Evolutionary conservation across 2,797 vertebrate species (phyloP).

Genomic region (Trachurus trachurus): DNA sequence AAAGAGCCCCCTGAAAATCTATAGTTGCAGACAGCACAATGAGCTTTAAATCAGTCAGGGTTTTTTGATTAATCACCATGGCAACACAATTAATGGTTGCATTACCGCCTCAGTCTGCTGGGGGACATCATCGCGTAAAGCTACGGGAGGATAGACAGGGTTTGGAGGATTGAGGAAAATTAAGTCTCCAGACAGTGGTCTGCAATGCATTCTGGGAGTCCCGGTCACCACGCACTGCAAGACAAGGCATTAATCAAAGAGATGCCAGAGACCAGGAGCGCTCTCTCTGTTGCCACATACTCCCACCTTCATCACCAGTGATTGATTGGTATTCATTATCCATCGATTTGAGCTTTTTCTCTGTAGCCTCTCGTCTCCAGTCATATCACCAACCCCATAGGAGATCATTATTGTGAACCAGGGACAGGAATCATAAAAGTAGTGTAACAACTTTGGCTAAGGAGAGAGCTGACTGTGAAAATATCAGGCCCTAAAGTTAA

Average conservation of each 20-base stretch:
- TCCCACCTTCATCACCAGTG: constrained; percentile 55
- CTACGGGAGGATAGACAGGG: constrained; percentile 46
- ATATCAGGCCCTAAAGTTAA: constrained; percentile 4
- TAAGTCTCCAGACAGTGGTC: constrained; percentile 76
- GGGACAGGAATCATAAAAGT: constrained; percentile 38
- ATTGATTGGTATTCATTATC: constrained; percentile 83
- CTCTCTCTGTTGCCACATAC: constrained; percentile 65
- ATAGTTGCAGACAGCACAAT: constrained; percentile 43
- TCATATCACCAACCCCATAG: constrained; percentile 62
- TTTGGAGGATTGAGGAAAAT: constrained; percentile 73
- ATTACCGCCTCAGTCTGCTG: constrained; percentile 67
- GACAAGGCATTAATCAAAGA: constrained; percentile 81
- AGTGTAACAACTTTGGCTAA: constrained; percentile 33
- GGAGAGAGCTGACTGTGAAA: constrained; percentile 37
- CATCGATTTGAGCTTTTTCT: constrained; percentile 76
- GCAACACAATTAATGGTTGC: constrained; percentile 74
- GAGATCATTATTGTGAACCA: constrained; percentile 64
- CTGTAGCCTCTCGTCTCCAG: constrained; percentile 67
- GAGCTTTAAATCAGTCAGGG: constrained; percentile 50
- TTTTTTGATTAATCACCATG: constrained; percentile 77
- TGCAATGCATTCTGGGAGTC: constrained; percentile 78
- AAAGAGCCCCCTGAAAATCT: constrained; percentile 23
- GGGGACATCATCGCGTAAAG: constrained; percentile 68
- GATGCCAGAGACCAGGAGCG: constrained; percentile 69
- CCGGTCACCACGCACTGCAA: constrained; percentile 54